Base-by-base conservation (phyloP, 2,113 vertebrate species). In the Leptosomus discolor region DNA sequence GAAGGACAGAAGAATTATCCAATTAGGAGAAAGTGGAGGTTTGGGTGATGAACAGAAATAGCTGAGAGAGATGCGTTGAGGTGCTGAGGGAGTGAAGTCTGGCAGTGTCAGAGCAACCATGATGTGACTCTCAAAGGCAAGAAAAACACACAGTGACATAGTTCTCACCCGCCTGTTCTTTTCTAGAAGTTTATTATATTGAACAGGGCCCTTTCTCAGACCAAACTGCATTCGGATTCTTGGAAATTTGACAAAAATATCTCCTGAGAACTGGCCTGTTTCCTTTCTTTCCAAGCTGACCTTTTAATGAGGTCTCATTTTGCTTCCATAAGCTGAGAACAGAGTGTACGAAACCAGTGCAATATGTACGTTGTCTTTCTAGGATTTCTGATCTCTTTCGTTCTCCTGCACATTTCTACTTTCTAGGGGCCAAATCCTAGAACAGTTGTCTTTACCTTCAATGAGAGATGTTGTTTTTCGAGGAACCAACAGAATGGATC, bases 261-360 rank as follows among this genome's bases (percentile, higher is more conserved):
- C 91, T 95, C 95, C 76, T 94, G 95, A 95, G 96, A 97, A 91
- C 88, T 92, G 92, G 91, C 76, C 39, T 68, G 43, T 82, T 94
- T 97, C 91, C 84, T 92, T 64, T 84, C 48, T 92, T 92, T 96
- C 86, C 84, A 68, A 80, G 68, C 51, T 94, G 94, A 97, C 94
- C 91, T 91, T 89, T 93, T 97, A 91, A 94, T 57, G 36, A 94
- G 85, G 88, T 81, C 80, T 94, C 83, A 39, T 92, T 93, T 92
- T 84, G 21, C 79, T 68, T 91, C 83, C 69, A 92, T 94, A 91
- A 91, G 73, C 91, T 94, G 69, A 92, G 95, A 84, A 96, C 91
- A 81, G 73, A 68, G 60, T 57, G 92, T 95, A 92, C 14, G 0
- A 78, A 27, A 75, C 26, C 57, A 79, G 76, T 77, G 90, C 29